Evolutionary conservation across 2,113 vertebrate species (phyloP).

Genomic region (Dendrocopos noguchii): DNA sequence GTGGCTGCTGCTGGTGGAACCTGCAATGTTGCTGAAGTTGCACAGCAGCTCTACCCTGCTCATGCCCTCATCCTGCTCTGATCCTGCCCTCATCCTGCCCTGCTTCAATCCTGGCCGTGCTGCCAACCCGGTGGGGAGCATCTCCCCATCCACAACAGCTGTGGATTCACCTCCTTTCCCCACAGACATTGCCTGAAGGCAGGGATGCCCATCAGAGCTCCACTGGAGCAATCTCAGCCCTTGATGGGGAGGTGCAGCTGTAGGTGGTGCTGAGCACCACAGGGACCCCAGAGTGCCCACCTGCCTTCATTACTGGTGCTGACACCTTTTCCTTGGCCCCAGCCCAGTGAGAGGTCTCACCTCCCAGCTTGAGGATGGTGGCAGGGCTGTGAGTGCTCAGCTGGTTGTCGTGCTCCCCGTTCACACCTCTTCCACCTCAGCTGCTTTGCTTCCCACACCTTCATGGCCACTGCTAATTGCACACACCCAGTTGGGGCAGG

Average conservation of each 20-base stretch:
- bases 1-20: not conserved
- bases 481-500: rapidly evolving
- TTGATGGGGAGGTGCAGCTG: rapidly evolving
- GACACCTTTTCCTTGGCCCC: not conserved
- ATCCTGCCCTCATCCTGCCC: not conserved
- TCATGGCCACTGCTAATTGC: not conserved
- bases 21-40: rapidly evolving
- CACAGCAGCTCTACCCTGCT: not conserved
- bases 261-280: not conserved
- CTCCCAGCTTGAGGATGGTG: rapidly evolving
- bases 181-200: rapidly evolving
- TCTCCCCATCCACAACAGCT: not conserved
- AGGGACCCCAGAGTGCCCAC: rapidly evolving
- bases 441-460: not conserved
- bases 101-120: rapidly evolving
- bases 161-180: not conserved
- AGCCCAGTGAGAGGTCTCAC: not conserved
- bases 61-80: not conserved
- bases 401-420: rapidly evolving
- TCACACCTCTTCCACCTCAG: rapidly evolving
- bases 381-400: not conserved
- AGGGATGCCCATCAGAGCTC: not conserved
- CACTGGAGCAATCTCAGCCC: rapidly evolving
- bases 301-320: not conserved
- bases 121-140: rapidly evolving